Conservation (phyloP, 2,888 invertebrate species). For the Cheilosia scutellata region DNA sequence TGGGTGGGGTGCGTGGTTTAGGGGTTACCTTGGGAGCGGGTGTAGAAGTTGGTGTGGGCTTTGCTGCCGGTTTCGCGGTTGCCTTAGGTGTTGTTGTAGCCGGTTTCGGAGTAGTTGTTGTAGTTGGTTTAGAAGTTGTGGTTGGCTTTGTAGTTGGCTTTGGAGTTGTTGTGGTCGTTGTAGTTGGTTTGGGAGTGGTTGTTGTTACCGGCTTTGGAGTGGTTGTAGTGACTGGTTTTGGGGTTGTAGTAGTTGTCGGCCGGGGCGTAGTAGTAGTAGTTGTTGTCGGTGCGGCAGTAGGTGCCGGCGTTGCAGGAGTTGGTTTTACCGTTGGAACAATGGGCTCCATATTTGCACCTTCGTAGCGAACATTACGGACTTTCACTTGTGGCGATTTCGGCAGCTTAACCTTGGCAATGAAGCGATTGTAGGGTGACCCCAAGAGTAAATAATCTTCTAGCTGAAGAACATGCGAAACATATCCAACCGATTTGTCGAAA, state of each 20-base stretch:
- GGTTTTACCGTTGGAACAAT: slow-evolving; percentile 74
- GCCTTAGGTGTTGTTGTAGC: slow-evolving; percentile 75
- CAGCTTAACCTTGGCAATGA: slow-evolving; percentile 87
- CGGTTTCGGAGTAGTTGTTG: slow-evolving; percentile 78
- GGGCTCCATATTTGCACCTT: slow-evolving; percentile 81
- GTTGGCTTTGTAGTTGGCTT: slow-evolving; percentile 77
- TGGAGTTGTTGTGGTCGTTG: slow-evolving; percentile 74
- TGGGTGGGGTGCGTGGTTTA: slow-evolving; percentile 79
- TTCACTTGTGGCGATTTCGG: slow-evolving; percentile 81
- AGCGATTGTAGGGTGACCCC: slow-evolving; percentile 89
- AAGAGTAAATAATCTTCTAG: slow-evolving; percentile 87
- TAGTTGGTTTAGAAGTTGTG: slow-evolving; percentile 76
- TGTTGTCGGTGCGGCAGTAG: slow-evolving; percentile 78
- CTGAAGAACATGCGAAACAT: slow-evolving; percentile 88
- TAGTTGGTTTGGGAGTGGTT: slow-evolving; percentile 70
- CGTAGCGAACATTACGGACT: slow-evolving; percentile 82
- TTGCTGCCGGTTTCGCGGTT: slow-evolving; percentile 77
- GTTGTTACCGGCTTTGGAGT: slow-evolving; percentile 72
- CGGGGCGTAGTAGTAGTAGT: slow-evolving; percentile 74
- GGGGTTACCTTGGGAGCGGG: slow-evolving; percentile 75
- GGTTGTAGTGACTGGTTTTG: slow-evolving; percentile 65
- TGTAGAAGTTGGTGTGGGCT: slow-evolving; percentile 75
- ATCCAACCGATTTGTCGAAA: slow-evolving; percentile 85
- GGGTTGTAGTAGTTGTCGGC: slow-evolving; percentile 76
- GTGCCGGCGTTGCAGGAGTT: slow-evolving; percentile 70